Base-by-base conservation (phyloP, 2,113 vertebrate species). In the Ciconia maguari region DNA sequence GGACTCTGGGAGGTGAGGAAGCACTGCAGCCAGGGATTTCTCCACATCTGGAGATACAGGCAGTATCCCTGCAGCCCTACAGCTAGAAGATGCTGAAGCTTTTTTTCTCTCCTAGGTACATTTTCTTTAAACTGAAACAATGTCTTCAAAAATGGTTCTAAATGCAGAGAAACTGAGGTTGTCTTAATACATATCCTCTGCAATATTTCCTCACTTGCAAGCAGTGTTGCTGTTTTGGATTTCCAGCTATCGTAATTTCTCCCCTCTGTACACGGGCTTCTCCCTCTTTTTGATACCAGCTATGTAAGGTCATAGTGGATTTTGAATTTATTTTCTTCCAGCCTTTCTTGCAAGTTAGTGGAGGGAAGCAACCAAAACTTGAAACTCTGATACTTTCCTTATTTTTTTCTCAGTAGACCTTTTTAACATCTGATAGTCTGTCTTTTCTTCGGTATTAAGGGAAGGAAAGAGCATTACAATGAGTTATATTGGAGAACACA, bases 81-180 rank as follows among this genome's bases (percentile, higher is more conserved):
- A 30, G 19, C 25, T 30, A 13, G 51, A 8, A 0, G 4, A 19
- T 12, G 49, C 13, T 58, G 29, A 14, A 74, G 10, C 2, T 32
- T 69, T 65, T 78, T 25, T 13, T 21, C 25, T 17, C 25, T 42
- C 21, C 32, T 30, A 38, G n/a, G 7, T 29, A 13, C 8, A 2
- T 26, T 75, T 30, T 74, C 34, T 77, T 68, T 36, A 83, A 81
- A 68, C 26, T 15, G 36, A 57, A 88, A 16, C 14, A 15, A 2
- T 2, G 6, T 15, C 32, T 68, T 60, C 10, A 71, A 22, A 79
- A 87, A 27, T 5, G 3, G 4, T 24, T 85, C 29, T 36, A 68
- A 51, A 48, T 25, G 55, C 18, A 78, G 52, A 68, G 24, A 46
- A 82, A 34, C 2, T 7, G 10, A 77, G 6, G 4, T 54, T 75